Percentiles rank a stretch among this genome's conserved stretches.
Conservation (phyloP, 2,113 vertebrate genomes). For the Solenodon paradoxus region DNA sequence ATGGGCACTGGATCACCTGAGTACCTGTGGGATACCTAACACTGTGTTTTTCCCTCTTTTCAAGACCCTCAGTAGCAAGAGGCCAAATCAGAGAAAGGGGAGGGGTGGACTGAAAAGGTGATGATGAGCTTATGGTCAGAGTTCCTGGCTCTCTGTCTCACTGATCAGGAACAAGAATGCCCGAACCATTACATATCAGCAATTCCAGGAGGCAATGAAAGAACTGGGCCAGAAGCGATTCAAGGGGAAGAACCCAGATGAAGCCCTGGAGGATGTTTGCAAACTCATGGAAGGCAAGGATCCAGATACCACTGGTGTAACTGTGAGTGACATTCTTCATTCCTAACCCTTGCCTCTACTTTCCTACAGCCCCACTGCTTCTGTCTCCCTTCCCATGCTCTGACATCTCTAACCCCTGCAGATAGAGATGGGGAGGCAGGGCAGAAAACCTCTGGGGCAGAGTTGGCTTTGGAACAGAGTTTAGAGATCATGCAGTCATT, state of each 20-base stretch:
- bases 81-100: neutral
- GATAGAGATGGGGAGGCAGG: rapidly evolving
- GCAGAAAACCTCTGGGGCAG: neutral
- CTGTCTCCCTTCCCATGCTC: neutral
- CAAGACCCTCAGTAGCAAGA: neutral
- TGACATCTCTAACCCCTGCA: neutral
- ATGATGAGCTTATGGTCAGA: neutral
- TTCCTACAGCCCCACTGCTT: neutral
- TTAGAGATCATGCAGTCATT: neutral
- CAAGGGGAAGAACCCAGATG: slow-evolving; percentile 85
- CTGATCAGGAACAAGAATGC: slow-evolving; percentile 84
- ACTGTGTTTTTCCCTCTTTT: neutral
- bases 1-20: neutral
- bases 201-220: slow-evolving; percentile 89
- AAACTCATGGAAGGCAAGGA: slow-evolving; percentile 87
- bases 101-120: neutral
- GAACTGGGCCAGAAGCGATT: slow-evolving; percentile 89
- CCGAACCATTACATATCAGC: slow-evolving; percentile 87
- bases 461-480: neutral
- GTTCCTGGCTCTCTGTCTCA: neutral
- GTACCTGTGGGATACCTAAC: neutral
- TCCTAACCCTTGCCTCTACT: neutral
- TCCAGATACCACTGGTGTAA: slow-evolving; percentile 82
- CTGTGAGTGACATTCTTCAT: slow-evolving; percentile 81
- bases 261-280: slow-evolving; percentile 84